Conservation (phyloP, 1,140 invertebrate genomes). For the Aphidius ervi region DNA sequence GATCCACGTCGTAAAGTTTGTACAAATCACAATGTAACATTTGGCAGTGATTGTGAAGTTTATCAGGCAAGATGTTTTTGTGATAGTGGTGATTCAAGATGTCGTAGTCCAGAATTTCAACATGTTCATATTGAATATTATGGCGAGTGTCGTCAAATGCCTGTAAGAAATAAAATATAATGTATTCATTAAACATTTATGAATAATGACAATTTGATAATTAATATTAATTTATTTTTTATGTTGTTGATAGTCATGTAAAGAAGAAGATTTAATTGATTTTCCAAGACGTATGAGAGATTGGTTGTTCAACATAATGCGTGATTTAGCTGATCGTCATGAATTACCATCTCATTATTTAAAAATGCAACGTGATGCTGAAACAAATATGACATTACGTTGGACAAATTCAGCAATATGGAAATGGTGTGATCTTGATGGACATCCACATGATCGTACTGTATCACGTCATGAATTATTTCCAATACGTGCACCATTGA, state of each 20-base stretch:
- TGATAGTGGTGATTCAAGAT: slow-evolving; percentile 69
- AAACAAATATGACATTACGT: slow-evolving; percentile 74
- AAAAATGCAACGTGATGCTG: slow-evolving; percentile 83
- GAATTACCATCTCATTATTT: slow-evolving; percentile 81
- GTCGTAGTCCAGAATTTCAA: slow-evolving; percentile 68
- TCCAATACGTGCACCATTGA: slow-evolving; percentile 86
- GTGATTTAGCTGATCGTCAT: slow-evolving; percentile 84
- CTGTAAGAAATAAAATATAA: slow-evolving; percentile 51
- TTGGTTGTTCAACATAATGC: slow-evolving; percentile 95
- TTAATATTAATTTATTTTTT: slow-evolving; percentile 8
- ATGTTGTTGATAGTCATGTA: slow-evolving; percentile 62
- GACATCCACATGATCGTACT: slow-evolving; percentile 77
- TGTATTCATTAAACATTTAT: no score
- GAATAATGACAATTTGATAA: neutral
- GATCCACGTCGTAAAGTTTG: slow-evolving; percentile 82
- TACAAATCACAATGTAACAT: slow-evolving; percentile 91
- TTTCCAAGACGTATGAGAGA: slow-evolving; percentile 92
- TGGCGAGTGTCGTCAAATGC: slow-evolving; percentile 75
- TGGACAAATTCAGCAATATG: slow-evolving; percentile 91
- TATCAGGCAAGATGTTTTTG: slow-evolving; percentile 88
- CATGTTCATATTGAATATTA: slow-evolving; percentile 94
- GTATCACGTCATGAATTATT: slow-evolving; percentile 92
- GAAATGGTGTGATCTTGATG: slow-evolving; percentile 96
- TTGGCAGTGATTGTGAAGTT: slow-evolving; percentile 86
- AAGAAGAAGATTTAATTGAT: slow-evolving; percentile 79